Evolutionary conservation across 2,113 vertebrate species (phyloP).

Genomic region (Paratilapia polleni): DNA sequence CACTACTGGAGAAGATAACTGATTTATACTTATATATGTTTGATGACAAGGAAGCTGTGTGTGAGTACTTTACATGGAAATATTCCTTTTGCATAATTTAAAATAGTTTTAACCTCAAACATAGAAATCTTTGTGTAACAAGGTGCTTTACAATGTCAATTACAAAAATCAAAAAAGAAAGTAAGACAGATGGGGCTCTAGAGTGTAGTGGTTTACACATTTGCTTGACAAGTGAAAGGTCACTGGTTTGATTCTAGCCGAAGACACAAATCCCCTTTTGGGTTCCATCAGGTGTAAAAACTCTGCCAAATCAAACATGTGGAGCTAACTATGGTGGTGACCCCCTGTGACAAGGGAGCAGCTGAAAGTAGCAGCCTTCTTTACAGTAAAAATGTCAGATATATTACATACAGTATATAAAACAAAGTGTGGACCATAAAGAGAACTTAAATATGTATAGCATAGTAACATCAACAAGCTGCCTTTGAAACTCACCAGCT

Average conservation of each 20-base stretch:
- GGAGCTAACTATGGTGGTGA: too few relatives aligned
- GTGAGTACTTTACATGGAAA: background rate
- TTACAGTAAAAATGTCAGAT: background rate
- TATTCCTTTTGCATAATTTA: too few relatives aligned
- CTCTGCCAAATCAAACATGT: too few relatives aligned
- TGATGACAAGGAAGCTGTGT: background rate
- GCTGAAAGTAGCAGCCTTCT: too few relatives aligned
- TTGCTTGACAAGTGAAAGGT: too few relatives aligned
- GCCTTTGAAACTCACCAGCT: background rate
- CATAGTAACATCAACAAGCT: background rate
- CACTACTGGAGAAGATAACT: background rate
- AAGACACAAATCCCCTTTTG: too few relatives aligned
- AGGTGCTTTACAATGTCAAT: background rate
- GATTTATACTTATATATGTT: rapidly evolving
- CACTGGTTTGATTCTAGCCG: too few relatives aligned
- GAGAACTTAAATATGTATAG: background rate
- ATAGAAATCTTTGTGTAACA: background rate
- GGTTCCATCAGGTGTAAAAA: too few relatives aligned
- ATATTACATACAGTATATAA: too few relatives aligned
- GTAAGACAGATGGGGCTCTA: too few relatives aligned
- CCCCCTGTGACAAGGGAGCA: too few relatives aligned
- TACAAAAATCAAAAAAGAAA: background rate
- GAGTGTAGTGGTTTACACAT: too few relatives aligned
- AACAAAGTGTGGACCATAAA: background rate
- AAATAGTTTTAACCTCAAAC: background rate